Evolutionary conservation across 2,888 invertebrate genomes (phyloP), one percentile per base, ranked within the genome.

Genomic region (Dynastes grantii): DNA sequence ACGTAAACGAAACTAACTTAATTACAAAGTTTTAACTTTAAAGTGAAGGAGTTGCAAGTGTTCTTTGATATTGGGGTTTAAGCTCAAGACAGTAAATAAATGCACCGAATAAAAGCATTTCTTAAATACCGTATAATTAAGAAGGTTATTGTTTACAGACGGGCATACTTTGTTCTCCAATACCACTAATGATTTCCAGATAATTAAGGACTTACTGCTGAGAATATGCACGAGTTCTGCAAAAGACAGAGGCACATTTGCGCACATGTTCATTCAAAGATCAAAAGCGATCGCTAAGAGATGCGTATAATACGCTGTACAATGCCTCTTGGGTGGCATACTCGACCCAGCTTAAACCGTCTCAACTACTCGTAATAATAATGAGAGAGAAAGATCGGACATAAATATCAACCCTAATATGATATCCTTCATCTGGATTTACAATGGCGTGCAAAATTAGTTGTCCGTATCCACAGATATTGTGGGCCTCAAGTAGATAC

Each of bases 401-500:
- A 75, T 75, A 75, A 45, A 63, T 77, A 67, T 68, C 58, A 67
- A 61, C 29, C 68, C 77, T 68, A 45, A 77, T 32, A 2, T 75
- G 11, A 29, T 68, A 68, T 68, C 68, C 13, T 13, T 68, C 29
- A 53, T 68, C n/a, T 68, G 2, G 27, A 29, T 13, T 27, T 51
- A 63, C 55, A 58, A 22, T 8, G 13, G 22, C 1, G 22, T 16
- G 55, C 22, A 22, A 58, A 58, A 16, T 16, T 58, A 58, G 22
- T 27, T 16, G 55, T 16, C 55, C 22, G 5, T 16, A n/a, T 51
- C 3, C 51, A 4, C 22, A 22, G 22, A 22, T 22, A 22, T 22
- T 22, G 22, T 22, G 22, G 22, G 22, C 22, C 22, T 22, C 22
- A 22, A 22, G 22, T 22, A 22, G 22, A 22, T 22, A 22, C 22